These are phyloP conservation scores for Melanogrammus aeglefinus DNA, from an alignment of 2,797 vertebrate species.

Conservation along the genomic window DNA sequence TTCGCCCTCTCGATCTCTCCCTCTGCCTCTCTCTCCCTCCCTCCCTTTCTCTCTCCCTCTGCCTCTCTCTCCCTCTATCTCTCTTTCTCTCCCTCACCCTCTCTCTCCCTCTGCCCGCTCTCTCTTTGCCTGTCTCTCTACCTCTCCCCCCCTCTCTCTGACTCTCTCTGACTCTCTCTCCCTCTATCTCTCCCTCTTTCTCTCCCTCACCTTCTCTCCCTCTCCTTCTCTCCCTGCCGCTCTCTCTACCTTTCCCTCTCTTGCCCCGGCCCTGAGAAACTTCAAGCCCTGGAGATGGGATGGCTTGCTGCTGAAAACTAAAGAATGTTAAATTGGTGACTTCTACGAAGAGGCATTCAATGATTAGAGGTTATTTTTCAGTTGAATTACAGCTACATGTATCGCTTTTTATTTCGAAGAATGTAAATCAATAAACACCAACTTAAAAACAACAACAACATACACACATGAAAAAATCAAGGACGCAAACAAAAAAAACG, in stretches of 20 bases:
- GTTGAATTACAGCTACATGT: constrained; percentile 58
- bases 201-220: too few relatives aligned
- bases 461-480: constrained; percentile 60
- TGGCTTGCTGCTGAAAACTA: too few relatives aligned
- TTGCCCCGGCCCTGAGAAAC: constrained; percentile 25
- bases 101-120: too few relatives aligned
- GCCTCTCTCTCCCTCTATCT: too few relatives aligned
- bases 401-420: constrained; percentile 72
- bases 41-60: too few relatives aligned
- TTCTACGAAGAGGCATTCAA: background rate
- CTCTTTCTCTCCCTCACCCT: too few relatives aligned
- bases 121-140: background rate
- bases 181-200: too few relatives aligned
- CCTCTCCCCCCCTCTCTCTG: too few relatives aligned
- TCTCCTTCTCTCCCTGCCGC: background rate
- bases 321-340: too few relatives aligned
- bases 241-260: background rate
- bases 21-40: too few relatives aligned
- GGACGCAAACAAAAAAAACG: constrained; percentile 44
- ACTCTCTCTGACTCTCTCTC: background rate
- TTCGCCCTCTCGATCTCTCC: too few relatives aligned
- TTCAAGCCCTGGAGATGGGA: constrained; percentile 28
- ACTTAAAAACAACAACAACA: constrained; percentile 46
- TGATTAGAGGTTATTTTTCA: background rate
- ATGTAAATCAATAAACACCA: constrained; percentile 68